phyloP scores from a whole-genome alignment of 1,140 invertebrate species.

The Asobara japonica region DNA sequence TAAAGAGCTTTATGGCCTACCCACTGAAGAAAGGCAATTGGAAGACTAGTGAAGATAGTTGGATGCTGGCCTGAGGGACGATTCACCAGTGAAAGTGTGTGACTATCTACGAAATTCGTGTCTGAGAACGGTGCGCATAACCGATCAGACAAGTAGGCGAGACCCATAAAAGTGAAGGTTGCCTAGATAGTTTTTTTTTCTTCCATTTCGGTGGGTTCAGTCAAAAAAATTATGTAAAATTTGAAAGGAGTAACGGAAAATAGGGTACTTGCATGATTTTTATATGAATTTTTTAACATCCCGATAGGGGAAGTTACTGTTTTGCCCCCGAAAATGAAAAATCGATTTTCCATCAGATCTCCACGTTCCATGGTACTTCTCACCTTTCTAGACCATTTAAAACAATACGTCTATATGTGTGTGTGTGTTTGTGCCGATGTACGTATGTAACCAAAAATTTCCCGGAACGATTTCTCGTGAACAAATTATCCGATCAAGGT shows the following conservation, averaged over 20 bases:
- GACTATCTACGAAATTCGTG: background rate
- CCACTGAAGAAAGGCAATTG: conserved; percentile 37
- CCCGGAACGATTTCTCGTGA: too few relatives aligned
- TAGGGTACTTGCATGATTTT: too few relatives aligned
- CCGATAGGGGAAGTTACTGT: too few relatives aligned
- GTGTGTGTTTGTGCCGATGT: too few relatives aligned
- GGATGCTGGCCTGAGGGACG: background rate
- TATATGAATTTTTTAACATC: too few relatives aligned
- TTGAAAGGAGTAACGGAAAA: background rate
- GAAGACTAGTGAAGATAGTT: conserved; percentile 23
- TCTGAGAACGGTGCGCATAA: conserved; percentile 17
- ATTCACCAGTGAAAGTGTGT: conserved; percentile 9
- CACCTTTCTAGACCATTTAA: too few relatives aligned
- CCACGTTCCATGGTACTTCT: too few relatives aligned
- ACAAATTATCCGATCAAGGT: too few relatives aligned
- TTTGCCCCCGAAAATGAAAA: too few relatives aligned
- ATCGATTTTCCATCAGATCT: too few relatives aligned
- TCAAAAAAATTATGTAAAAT: background rate
- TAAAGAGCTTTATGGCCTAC: conserved; percentile 17
- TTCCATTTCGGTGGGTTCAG: background rate
- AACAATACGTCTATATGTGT: too few relatives aligned
- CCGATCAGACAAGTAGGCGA: conserved; percentile 29
- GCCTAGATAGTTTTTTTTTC: conserved; percentile 46
- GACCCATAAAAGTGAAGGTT: conserved; percentile 53
- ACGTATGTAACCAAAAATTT: too few relatives aligned